Percentiles rank a stretch among this genome's conserved stretches.
phyloP scores from a whole-genome alignment of 1,140 invertebrate species.

The Achatina immaculata region DNA sequence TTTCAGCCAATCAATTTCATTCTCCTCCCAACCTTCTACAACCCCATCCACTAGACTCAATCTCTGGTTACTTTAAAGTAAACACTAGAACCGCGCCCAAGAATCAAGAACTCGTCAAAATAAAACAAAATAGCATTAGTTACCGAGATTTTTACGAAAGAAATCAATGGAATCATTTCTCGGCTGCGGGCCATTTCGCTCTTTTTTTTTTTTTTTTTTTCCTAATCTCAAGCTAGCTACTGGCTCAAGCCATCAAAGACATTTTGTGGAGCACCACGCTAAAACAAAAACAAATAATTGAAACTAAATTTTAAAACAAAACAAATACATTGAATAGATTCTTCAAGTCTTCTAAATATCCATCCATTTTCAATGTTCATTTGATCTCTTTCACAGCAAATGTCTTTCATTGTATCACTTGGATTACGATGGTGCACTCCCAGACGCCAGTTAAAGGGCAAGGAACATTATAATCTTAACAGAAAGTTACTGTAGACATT shows the following conservation, averaged over 20 bases:
- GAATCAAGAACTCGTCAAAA: conserved; percentile 4
- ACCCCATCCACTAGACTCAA: background rate
- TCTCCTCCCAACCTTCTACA: background rate
- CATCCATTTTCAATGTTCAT: too few species aligned
- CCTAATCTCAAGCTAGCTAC: background rate
- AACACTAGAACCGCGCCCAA: background rate
- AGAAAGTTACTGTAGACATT: too few species aligned
- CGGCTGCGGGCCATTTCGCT: background rate
- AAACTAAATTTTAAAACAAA: too few species aligned
- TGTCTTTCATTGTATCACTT: too few species aligned
- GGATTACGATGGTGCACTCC: too few species aligned
- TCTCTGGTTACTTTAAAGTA: conserved; percentile 16
- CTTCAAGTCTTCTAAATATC: too few species aligned
- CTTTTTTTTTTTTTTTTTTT: background rate
- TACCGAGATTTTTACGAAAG: background rate
- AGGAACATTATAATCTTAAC: too few species aligned
- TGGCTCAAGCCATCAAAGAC: background rate
- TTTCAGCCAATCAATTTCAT: conserved; percentile 2
- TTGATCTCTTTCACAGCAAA: too few species aligned
- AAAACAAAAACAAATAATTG: too few species aligned
- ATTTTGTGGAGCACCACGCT: too few species aligned
- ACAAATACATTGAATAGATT: too few species aligned
- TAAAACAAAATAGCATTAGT: conserved; percentile 15
- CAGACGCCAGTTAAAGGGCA: too few species aligned
- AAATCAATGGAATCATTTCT: conserved; percentile 9